phyloP scores from a whole-genome alignment of 2,797 vertebrate genomes.

The Dendrocincla tyrannina region DNA sequence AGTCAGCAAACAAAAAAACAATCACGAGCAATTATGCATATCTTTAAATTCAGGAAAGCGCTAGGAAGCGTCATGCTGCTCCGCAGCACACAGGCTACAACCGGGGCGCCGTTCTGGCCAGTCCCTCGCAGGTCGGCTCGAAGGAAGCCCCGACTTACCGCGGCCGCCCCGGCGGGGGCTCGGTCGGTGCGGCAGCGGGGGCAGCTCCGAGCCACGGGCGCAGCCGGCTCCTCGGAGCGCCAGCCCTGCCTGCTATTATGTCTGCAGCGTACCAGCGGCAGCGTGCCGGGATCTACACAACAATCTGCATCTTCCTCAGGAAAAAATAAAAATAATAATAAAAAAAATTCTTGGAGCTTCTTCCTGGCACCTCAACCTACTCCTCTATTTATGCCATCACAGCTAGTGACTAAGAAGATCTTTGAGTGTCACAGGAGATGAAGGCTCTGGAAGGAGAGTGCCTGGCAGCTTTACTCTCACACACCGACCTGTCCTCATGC shows the following conservation, averaged over 20 bases:
- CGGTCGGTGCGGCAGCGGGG: neutral
- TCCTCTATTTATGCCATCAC: neutral
- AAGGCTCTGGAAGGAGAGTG: neutral
- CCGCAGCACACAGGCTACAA: neutral
- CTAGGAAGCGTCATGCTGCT: neutral
- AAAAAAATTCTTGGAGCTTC: neutral
- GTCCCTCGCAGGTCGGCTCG: neutral
- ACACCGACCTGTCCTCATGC: neutral
- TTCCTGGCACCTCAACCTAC: neutral
- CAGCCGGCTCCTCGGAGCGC: neutral
- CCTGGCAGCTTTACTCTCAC: neutral
- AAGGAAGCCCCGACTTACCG: neutral
- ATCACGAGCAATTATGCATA: neutral
- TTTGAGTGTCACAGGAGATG: constrained; percentile 8
- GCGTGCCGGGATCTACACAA: neutral
- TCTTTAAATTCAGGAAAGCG: neutral
- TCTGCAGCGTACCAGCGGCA: neutral
- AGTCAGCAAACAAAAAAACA: neutral
- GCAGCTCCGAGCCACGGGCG: neutral
- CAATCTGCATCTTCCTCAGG: neutral
- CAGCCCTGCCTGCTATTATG: neutral
- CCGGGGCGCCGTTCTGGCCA: accelerated
- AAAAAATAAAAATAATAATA: no score
- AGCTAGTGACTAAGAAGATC: neutral
- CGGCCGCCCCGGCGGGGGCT: neutral